Conservation (phyloP, 2,797 vertebrate genomes). For the Sorex maritimensis region DNA sequence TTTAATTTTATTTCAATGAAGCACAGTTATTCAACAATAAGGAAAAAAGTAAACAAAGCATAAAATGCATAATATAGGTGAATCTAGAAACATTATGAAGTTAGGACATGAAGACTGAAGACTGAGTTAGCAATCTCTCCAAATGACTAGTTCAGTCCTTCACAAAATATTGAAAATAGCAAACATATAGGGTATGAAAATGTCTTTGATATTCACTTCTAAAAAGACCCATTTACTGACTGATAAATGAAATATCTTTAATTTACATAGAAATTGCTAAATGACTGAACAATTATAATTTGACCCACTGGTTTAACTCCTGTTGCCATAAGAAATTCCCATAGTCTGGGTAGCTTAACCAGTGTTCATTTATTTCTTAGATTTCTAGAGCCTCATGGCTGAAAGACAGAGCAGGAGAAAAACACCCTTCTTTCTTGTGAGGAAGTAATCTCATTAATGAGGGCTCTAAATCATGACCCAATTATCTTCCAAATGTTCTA, state of each 20-base stretch:
- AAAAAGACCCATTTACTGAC: not conserved
- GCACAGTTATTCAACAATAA: not conserved
- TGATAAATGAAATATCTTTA: not conserved
- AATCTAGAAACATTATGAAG: not conserved
- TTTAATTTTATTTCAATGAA: slow-evolving; percentile 26
- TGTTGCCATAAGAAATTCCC: not conserved
- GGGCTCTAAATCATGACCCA: not conserved
- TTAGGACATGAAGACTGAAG: not conserved
- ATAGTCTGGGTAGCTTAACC: not conserved
- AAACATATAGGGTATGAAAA: not conserved
- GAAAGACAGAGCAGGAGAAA: not conserved
- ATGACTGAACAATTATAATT: not conserved
- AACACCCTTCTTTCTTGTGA: not conserved
- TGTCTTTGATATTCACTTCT: not conserved
- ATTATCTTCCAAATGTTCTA: not conserved
- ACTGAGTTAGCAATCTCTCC: not conserved
- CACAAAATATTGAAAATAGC: not conserved
- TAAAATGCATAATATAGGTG: not conserved
- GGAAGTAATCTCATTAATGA: not conserved
- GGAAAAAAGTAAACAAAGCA: not conserved
- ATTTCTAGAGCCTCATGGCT: not conserved
- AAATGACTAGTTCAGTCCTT: not conserved
- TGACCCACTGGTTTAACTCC: not conserved
- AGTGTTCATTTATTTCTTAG: not conserved
- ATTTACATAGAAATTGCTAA: slow-evolving; percentile 17